Conservation (phyloP, 1,140 invertebrate species). For the Limonius californicus region DNA sequence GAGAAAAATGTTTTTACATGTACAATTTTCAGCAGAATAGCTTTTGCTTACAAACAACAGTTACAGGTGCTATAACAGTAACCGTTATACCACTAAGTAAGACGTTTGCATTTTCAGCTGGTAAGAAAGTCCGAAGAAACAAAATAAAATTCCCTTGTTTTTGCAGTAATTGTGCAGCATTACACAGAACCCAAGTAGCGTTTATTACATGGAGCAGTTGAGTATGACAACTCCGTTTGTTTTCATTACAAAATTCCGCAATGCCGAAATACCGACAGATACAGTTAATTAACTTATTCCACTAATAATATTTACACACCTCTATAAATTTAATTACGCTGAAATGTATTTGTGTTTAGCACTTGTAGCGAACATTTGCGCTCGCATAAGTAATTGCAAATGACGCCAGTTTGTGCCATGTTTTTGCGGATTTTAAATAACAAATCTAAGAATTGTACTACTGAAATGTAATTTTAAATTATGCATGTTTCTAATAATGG, state of each 20-base stretch:
- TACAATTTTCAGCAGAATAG: too few relatives aligned
- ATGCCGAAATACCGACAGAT: conserved; percentile 5
- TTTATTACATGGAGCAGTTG: conserved; percentile 10
- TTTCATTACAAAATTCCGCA: neutral
- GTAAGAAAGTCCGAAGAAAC: neutral
- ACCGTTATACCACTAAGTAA: too few relatives aligned
- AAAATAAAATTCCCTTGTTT: conserved; percentile 1
- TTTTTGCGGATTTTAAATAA: too few relatives aligned
- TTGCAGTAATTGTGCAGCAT: neutral
- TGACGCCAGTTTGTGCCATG: too few relatives aligned
- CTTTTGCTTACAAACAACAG: too few relatives aligned
- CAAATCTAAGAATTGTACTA: too few relatives aligned
- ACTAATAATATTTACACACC: conserved; percentile 4
- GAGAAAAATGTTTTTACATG: too few relatives aligned
- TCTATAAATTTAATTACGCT: neutral
- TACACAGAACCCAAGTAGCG: neutral
- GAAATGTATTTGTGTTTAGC: neutral
- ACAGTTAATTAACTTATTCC: conserved; percentile 6
- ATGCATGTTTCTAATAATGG: too few relatives aligned
- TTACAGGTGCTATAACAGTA: too few relatives aligned
- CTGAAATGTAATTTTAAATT: neutral
- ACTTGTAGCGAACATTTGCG: too few relatives aligned
- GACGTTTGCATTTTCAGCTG: too few relatives aligned
- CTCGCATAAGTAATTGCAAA: too few relatives aligned
- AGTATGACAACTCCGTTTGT: conserved; percentile 8